A percentile compares a stretch with the other conserved stretches of the same genome.
Evolutionary conservation across 2,797 vertebrate genomes (phyloP).

Genomic region (Cheirogaleus major): DNA sequence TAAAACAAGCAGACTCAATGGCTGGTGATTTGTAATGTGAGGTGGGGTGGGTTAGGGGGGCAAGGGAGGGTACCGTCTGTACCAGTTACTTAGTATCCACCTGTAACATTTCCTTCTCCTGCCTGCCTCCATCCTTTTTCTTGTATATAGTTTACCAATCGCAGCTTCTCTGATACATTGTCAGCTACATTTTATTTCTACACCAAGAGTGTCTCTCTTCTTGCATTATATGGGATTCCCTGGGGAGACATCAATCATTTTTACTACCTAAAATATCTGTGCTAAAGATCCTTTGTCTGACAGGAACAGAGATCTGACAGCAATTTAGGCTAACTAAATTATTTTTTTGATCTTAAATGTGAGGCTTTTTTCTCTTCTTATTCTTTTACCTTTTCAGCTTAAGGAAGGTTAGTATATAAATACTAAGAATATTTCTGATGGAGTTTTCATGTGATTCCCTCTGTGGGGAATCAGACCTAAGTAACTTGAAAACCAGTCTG

Average conservation of each 20-base stretch:
- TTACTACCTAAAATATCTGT: neutral
- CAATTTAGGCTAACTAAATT: neutral
- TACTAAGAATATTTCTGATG: neutral
- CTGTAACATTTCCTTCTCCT: neutral
- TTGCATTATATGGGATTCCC: neutral
- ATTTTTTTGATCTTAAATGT: neutral
- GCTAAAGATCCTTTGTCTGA: neutral
- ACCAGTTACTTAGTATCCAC: neutral
- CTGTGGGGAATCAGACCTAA: neutral
- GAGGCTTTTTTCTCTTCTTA: neutral
- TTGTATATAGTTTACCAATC: neutral
- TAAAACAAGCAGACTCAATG: neutral
- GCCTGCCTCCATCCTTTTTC: neutral
- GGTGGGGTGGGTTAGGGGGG: too few species aligned
- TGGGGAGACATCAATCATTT: neutral
- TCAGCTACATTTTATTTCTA: neutral
- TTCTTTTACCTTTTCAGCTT: neutral
- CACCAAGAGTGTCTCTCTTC: neutral
- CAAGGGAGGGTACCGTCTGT: neutral
- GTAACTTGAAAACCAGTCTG: neutral
- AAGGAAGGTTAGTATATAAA: neutral
- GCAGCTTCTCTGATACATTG: neutral
- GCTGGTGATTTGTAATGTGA: neutral
- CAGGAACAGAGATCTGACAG: neutral
- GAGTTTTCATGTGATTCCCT: neutral